A percentile compares a stretch with the other conserved stretches of the same genome.
Evolutionary conservation across 2,797 vertebrate genomes (phyloP).

Genomic region (Bradypus variegatus): DNA sequence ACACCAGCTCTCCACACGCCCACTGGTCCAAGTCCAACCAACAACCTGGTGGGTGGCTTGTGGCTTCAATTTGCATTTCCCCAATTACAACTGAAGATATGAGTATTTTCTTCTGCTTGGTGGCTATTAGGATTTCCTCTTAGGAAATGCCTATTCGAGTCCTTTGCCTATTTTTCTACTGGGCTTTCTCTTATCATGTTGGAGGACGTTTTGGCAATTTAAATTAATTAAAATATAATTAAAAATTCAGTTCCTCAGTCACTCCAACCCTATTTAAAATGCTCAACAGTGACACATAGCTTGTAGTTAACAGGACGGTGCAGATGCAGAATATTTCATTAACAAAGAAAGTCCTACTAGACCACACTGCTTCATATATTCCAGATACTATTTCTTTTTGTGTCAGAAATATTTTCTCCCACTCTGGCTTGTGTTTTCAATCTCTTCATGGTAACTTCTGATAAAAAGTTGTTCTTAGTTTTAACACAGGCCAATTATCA

Average conservation of each 20-base stretch:
- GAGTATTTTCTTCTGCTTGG: not conserved
- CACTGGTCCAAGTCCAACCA: not conserved
- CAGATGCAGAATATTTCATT: not conserved
- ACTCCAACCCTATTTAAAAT: not conserved
- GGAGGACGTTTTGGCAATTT: not conserved
- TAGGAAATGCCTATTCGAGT: not conserved
- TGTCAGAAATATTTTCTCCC: not conserved
- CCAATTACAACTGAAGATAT: not conserved
- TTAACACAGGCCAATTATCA: not conserved
- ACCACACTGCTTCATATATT: fast-evolving
- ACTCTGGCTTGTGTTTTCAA: not conserved
- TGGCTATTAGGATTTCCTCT: not conserved
- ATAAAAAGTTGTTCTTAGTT: not conserved
- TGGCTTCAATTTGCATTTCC: not conserved
- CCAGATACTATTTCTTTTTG: not conserved
- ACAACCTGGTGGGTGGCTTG: not conserved
- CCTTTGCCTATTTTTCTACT: not conserved
- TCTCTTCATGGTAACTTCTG: not conserved
- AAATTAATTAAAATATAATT: not conserved
- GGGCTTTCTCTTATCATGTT: not conserved
- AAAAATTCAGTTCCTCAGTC: not conserved
- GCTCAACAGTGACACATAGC: not conserved
- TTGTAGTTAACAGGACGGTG: too few relatives aligned
- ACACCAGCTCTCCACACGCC: too few relatives aligned
- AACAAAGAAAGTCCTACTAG: not conserved